Conservation (phyloP, 2,113 vertebrate genomes). For the Lichenostomus cassidix region DNA sequence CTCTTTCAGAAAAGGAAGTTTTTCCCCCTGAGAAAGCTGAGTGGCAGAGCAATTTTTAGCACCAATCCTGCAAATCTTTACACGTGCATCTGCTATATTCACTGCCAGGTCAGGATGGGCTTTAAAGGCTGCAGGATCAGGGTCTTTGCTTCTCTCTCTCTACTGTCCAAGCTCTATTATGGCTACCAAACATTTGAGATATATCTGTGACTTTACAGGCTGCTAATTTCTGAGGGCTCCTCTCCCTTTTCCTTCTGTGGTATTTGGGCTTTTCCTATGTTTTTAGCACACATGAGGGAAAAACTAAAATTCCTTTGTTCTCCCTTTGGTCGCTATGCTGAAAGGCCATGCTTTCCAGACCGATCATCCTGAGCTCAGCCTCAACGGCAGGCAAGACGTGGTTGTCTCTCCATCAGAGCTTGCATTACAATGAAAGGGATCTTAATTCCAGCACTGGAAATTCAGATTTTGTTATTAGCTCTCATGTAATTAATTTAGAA, state of each 20-base stretch:
- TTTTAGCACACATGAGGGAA: neutral
- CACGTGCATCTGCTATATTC: neutral
- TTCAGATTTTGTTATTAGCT: slow-evolving; percentile 60
- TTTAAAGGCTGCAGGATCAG: neutral
- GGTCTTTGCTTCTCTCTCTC: neutral
- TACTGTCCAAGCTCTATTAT: neutral
- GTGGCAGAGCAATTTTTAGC: neutral
- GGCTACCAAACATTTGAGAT: neutral
- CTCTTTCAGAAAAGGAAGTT: neutral
- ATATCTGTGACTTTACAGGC: neutral
- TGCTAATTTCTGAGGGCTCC: neutral
- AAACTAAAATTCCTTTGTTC: slow-evolving; percentile 45
- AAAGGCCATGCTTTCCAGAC: neutral
- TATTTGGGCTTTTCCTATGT: neutral
- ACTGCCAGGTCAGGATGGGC: neutral
- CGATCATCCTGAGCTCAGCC: neutral
- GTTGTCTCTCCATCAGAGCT: neutral
- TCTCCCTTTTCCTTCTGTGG: neutral
- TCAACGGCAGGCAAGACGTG: neutral
- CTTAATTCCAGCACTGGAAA: slow-evolving; percentile 60
- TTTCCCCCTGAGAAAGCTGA: neutral
- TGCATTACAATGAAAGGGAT: slow-evolving; percentile 33
- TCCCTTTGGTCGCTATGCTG: neutral
- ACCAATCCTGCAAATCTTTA: neutral
- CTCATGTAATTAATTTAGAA: slow-evolving; percentile 75